Percentiles rank a stretch among this genome's conserved stretches.
These are phyloP conservation scores for Pyrocoelia pectoralis DNA, from an alignment of 2,888 invertebrate species.

Conservation along the genomic window DNA sequence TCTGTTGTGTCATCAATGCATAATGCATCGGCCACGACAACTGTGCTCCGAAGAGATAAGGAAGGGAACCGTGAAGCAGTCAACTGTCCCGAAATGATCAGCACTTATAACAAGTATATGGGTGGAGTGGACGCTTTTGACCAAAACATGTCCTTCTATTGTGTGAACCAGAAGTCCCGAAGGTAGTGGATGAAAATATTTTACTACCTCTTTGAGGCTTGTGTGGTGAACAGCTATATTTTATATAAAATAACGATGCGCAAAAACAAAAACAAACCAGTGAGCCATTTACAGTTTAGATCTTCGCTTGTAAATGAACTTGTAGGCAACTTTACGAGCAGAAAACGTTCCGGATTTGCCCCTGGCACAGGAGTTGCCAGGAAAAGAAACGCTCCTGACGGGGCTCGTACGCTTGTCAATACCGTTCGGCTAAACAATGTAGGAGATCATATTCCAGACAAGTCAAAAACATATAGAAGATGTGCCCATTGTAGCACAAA, in stretches of 20 bases:
- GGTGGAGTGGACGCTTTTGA: background rate
- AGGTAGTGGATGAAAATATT: conserved; percentile 11
- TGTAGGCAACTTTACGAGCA: background rate
- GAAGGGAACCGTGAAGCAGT: background rate
- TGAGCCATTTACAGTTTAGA: background rate
- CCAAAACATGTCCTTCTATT: background rate
- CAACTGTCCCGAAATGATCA: background rate
- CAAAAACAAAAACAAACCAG: background rate
- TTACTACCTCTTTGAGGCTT: conserved; percentile 3
- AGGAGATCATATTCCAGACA: background rate
- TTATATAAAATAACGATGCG: background rate
- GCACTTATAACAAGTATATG: background rate
- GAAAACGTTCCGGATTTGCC: background rate
- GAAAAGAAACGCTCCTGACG: background rate
- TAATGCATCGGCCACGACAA: background rate
- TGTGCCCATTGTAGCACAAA: background rate
- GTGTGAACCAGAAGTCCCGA: background rate
- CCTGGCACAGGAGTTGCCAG: background rate
- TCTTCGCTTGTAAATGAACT: background rate
- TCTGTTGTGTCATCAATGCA: background rate
- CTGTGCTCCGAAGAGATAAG: background rate
- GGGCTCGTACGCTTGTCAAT: background rate
- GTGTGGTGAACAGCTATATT: background rate
- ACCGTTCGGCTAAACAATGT: background rate
- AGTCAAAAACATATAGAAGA: background rate